phyloP scores from a whole-genome alignment of 2,888 invertebrate genomes.

The Carterocephalus palaemon region DNA sequence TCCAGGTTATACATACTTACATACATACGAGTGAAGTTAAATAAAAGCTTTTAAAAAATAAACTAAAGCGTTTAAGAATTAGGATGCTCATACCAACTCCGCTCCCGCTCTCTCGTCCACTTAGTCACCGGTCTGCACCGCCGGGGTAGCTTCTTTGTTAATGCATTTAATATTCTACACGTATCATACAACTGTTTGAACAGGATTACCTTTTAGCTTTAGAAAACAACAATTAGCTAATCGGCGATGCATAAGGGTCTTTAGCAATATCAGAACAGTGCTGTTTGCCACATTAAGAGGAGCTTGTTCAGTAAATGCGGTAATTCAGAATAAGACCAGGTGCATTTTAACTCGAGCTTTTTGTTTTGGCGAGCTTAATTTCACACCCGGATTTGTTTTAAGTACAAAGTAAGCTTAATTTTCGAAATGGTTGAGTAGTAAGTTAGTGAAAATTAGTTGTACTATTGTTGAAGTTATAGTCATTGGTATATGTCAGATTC shows the following conservation, averaged over 20 bases:
- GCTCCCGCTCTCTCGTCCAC: too few relatives aligned
- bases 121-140: constrained; percentile 7
- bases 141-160: background rate
- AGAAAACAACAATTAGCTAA: constrained; percentile 2
- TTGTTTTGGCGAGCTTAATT: background rate
- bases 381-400: background rate
- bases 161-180: constrained; percentile 5
- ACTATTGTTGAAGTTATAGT: too few relatives aligned
- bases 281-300: background rate
- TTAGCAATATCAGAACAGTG: background rate
- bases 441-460: too few relatives aligned
- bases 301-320: constrained; percentile 1
- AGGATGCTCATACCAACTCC: too few relatives aligned
- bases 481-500: too few relatives aligned
- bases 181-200: constrained; percentile 5
- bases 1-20: too few relatives aligned
- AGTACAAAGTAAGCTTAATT: background rate
- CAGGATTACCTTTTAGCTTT: constrained; percentile 5
- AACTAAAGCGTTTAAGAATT: too few relatives aligned
- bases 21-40: too few relatives aligned
- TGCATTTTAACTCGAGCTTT: constrained; percentile 4
- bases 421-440: too few relatives aligned
- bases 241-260: background rate
- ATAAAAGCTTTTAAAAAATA: too few relatives aligned
- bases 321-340: background rate